These are phyloP conservation scores for Oscheius sp. DNA, from an alignment of 2,888 invertebrate genomes.

Conservation along the genomic window DNA sequence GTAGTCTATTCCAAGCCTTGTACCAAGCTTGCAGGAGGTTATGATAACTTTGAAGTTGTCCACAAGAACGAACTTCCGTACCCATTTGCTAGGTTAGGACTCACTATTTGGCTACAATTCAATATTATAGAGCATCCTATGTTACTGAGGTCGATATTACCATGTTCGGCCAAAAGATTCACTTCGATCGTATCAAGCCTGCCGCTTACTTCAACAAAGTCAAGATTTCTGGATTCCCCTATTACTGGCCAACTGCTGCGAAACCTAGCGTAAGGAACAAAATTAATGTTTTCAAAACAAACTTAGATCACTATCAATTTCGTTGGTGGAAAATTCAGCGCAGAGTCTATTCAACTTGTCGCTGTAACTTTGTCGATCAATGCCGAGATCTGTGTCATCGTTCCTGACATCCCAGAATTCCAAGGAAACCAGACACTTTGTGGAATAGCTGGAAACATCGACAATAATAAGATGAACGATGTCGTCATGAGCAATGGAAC, in stretches of 20 bases:
- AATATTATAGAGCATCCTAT: conserved; percentile 51
- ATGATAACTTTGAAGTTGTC: conserved; percentile 44
- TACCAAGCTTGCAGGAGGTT: conserved; percentile 35
- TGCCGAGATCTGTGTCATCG: conserved; percentile 37
- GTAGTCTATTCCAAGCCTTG: conserved; percentile 64
- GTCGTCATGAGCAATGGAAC: conserved; percentile 32
- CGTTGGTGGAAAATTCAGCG: conserved; percentile 35
- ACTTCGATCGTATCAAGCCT: conserved; percentile 44
- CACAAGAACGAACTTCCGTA: conserved; percentile 54
- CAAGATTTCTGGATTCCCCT: conserved; percentile 49
- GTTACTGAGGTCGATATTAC: conserved; percentile 52
- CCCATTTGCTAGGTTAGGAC: no score
- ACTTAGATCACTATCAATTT: conserved; percentile 24
- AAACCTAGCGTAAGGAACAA: conserved; percentile 24
- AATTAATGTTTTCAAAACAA: neutral
- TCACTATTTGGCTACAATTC: no score
- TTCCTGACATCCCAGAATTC: conserved; percentile 56
- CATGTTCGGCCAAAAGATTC: conserved; percentile 49
- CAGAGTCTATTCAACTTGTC: conserved; percentile 39
- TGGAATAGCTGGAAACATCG: conserved; percentile 59
- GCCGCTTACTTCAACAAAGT: conserved; percentile 45
- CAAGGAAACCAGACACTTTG: conserved; percentile 50
- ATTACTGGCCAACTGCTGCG: conserved; percentile 50
- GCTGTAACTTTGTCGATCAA: conserved; percentile 37
- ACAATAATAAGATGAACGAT: conserved; percentile 53